Evolutionary conservation across 1,140 invertebrate species (phyloP), one percentile per base, ranked within the genome.

Genomic region (Apis laboriosa): DNA sequence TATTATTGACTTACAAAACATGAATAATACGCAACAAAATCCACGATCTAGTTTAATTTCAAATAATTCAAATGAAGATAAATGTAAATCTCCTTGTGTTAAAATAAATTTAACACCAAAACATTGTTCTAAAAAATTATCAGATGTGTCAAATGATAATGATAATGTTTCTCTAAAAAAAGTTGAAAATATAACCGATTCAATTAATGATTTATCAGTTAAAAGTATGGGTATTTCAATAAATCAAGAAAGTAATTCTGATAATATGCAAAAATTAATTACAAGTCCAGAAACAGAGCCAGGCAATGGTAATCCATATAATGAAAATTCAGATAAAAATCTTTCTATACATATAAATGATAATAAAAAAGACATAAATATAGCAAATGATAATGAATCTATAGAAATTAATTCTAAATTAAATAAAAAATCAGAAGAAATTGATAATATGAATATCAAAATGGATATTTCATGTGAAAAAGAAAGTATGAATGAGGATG

Each of bases 41-140:
- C 43, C 80, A 1, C 74, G 74, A 64, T 24, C 34, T 56, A 43
- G 34, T 43, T 5, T 66, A 7, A 11, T 60, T 60, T 9, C 9
- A 28, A 72, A 17, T 53, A 53, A 24, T 55, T 11, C 24, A 21
- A n/a, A 19, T 9, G 87, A 75, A 83, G 78, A 88, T 7, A 77
- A 58, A 77, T 60, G 9, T 19, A 75, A 80, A 75, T 66, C 17
- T 73, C 15, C n/a, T 21, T 55, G 15, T 28, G 60, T 56, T 9
- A 70, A 76, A 28, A 15, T 28, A 49, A 73, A 17, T 19, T 24
- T 56, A 49, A 28, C 9, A 2, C 12, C 51, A 43, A 75, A 58
- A n/a, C 17, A 15, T 8, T 15, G 17, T 17, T 81, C 84, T 17
- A 82, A 12, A 66, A 43, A 60, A 68, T 85, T 72, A 66, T 80